Percentiles rank a stretch among this genome's conserved stretches.
Evolutionary conservation across 2,888 invertebrate genomes (phyloP).

Genomic region (Syrphus vitripennis): DNA sequence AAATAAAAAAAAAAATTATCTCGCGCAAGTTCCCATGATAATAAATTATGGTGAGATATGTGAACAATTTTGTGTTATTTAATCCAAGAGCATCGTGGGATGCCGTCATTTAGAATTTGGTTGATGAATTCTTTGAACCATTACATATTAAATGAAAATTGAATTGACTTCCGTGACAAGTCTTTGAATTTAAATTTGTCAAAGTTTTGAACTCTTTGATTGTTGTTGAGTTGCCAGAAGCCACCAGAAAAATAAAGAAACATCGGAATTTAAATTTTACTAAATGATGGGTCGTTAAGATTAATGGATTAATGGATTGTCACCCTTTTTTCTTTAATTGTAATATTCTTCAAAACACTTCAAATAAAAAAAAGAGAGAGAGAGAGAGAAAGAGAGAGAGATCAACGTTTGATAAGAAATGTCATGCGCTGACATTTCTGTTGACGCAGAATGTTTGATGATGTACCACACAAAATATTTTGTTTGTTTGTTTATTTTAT

Average conservation of each 20-base stretch:
- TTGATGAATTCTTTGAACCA: conserved; percentile 2
- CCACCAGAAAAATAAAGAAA: neutral
- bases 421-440: neutral
- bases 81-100: neutral
- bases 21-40: conserved; percentile 48
- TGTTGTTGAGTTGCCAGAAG: neutral
- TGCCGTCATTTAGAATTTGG: conserved; percentile 3
- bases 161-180: conserved; percentile 19
- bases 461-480: neutral
- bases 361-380: neutral
- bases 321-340: neutral
- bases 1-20: conserved; percentile 30
- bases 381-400: neutral
- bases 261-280: neutral
- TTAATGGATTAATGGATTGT: neutral
- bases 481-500: neutral
- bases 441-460: neutral
- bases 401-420: conserved; percentile 24
- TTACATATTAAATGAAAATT: neutral
- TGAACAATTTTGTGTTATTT: neutral
- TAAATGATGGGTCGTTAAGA: neutral
- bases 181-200: conserved; percentile 23
- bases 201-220: conserved; percentile 18
- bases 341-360: neutral
- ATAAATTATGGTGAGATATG: neutral